Evolutionary conservation across 2,113 vertebrate genomes (phyloP).

Genomic region (Sylvilagus bachmani): DNA sequence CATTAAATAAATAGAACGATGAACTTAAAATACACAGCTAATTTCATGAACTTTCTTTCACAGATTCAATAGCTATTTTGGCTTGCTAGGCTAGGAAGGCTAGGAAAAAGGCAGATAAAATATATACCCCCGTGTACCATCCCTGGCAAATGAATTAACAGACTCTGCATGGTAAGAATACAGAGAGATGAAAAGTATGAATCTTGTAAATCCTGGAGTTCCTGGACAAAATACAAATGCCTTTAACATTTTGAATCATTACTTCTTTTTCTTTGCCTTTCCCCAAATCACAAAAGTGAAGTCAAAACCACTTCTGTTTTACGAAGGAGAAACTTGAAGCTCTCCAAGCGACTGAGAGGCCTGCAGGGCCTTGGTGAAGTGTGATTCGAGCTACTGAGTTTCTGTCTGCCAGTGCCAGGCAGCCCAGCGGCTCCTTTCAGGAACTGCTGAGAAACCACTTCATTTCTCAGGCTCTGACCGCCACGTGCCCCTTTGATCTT

Average conservation of each 20-base stretch:
- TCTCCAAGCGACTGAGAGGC: background rate
- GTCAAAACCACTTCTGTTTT: background rate
- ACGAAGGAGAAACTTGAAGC: background rate
- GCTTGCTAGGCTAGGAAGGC: background rate
- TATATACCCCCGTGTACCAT: too few relatives aligned
- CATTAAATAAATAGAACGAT: background rate
- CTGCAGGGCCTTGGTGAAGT: background rate
- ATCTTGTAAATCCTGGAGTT: background rate
- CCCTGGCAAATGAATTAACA: background rate
- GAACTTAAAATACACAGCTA: background rate
- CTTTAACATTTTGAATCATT: background rate
- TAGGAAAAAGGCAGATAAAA: too few relatives aligned
- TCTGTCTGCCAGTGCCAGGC: background rate
- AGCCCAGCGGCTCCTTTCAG: background rate
- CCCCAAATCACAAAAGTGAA: background rate
- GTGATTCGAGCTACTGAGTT: background rate
- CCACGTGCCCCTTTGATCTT: background rate
- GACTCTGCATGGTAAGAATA: background rate
- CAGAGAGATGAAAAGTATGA: background rate
- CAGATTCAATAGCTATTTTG: background rate
- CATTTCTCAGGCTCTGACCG: background rate
- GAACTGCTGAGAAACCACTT: background rate
- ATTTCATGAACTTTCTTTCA: conserved; percentile 37
- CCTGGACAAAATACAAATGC: conserved; percentile 21
- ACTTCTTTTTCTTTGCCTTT: background rate